A percentile compares a stretch with the other conserved stretches of the same genome.
Conservation (phyloP, 2,797 vertebrate genomes). For the Poecilia picta region DNA sequence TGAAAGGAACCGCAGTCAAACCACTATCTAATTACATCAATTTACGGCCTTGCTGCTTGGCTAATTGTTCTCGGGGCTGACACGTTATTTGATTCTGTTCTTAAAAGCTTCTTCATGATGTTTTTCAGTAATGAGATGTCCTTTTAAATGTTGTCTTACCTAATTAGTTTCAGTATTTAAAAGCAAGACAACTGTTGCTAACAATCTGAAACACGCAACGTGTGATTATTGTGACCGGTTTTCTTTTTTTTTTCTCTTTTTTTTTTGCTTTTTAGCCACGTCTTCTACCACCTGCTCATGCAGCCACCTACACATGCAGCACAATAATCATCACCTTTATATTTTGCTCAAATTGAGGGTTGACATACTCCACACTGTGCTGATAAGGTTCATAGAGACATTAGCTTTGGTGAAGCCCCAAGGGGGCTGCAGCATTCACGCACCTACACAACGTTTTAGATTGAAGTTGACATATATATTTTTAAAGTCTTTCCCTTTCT, state of each 20-base stretch:
- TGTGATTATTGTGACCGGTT: conserved; percentile 32
- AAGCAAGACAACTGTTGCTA: conserved; percentile 33
- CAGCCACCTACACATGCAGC: conserved; percentile 31
- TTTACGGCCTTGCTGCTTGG: conserved; percentile 51
- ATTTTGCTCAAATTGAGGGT: conserved; percentile 37
- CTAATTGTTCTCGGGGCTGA: conserved; percentile 51
- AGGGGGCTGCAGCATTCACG: conserved; percentile 9
- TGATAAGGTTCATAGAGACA: conserved; percentile 23
- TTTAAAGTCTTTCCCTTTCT: not conserved
- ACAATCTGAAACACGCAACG: conserved; percentile 19
- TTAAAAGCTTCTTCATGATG: conserved; percentile 56
- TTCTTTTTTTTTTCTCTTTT: not conserved
- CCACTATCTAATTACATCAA: conserved; percentile 59
- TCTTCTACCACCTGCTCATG: conserved; percentile 36
- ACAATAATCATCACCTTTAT: conserved; percentile 46
- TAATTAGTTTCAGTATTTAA: conserved; percentile 46
- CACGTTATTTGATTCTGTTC: conserved; percentile 53
- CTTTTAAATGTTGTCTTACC: conserved; percentile 54
- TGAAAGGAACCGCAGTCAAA: conserved; percentile 46
- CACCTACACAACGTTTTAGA: conserved; percentile 31
- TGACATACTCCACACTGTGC: conserved; percentile 42
- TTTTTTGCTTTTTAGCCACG: conserved; percentile 24
- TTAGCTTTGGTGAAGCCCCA: conserved; percentile 22
- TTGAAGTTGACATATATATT: conserved; percentile 17
- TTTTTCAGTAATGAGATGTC: conserved; percentile 59